Evolutionary conservation across 2,113 vertebrate genomes (phyloP), one percentile per base, ranked within the genome.

Genomic region (Casuarius casuarius): DNA sequence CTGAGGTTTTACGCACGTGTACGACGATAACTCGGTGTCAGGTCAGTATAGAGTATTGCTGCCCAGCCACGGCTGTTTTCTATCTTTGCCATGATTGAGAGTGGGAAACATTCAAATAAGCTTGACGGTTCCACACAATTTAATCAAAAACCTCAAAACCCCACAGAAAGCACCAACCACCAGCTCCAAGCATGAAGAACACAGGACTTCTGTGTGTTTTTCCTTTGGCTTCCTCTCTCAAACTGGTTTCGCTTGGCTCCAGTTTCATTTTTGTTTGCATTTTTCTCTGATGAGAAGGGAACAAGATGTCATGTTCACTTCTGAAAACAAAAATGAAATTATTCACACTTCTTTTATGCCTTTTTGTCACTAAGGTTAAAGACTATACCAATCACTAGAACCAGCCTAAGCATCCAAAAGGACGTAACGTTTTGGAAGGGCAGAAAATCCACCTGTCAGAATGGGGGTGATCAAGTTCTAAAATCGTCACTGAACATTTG

Each of bases 261-360:
- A 48, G 80, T 89, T 96, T 95, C 18, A 95, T 95, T 97, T 96
- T 94, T 96, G 95, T 96, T 95, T 93, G 92, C 92, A 94, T 96
- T 96, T 92, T 96, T 94, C 83, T 94, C 76, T 46, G 80, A 92
- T 93, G 92, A 97, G 88, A 93, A 91, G 84, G 76, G 90, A 93
- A 87, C 86, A 93, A 93, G 84, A 92, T 94, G 92, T 93, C 85
- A 96, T 75, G 92, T 72, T 86, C 89, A 61, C 80, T 87, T 74
- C 58, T 75, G 80, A 89, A 88, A 95, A 82, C 76, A 95, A 89
- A 91, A 96, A 79, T 78, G 31, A 73, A 94, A 94, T 92, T 92
- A 90, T 94, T 93, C 84, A 72, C 90, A 89, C 89, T 78, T 89
- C 66, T 95, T 82, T 91, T 58, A 52, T n/a, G 89, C 73, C 44